Conservation (phyloP, 1,140 invertebrate genomes). For the Polypedilum pembai region DNA sequence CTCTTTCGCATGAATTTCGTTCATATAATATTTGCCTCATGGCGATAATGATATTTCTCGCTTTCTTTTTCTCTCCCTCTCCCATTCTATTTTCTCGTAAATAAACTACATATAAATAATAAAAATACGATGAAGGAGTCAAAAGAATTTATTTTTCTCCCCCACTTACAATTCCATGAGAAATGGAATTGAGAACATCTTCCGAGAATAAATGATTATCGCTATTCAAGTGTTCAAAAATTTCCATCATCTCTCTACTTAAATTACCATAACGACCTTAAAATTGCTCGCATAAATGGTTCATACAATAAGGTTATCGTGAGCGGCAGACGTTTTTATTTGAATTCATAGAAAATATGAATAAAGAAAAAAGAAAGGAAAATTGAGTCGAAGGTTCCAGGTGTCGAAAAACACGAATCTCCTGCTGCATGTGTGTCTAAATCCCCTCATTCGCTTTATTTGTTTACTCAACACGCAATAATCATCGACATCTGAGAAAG, state of each 20-base stretch:
- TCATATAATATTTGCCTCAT: background rate
- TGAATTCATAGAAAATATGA: background rate
- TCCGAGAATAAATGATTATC: background rate
- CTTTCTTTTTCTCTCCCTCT: background rate
- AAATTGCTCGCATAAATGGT: background rate
- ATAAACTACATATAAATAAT: no score
- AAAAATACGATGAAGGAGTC: no score
- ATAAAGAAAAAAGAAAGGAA: background rate
- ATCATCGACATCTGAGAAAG: background rate
- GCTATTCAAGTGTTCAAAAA: background rate
- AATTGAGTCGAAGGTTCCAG: background rate
- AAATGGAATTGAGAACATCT: background rate
- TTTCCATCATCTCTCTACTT: background rate
- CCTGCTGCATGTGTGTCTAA: background rate
- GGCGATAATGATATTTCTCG: background rate
- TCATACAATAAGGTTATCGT: slow-evolving; percentile 1
- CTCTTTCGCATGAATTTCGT: slow-evolving; percentile 2
- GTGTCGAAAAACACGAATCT: background rate
- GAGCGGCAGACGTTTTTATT: slow-evolving; percentile 1
- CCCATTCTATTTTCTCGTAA: background rate
- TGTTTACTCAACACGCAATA: background rate
- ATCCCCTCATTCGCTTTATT: background rate
- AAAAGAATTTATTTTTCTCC: no score
- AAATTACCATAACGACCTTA: slow-evolving; percentile 18
- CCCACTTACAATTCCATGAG: background rate